Evolutionary conservation across 2,888 invertebrate genomes (phyloP).

Genomic region (Alentia gelatinosa): DNA sequence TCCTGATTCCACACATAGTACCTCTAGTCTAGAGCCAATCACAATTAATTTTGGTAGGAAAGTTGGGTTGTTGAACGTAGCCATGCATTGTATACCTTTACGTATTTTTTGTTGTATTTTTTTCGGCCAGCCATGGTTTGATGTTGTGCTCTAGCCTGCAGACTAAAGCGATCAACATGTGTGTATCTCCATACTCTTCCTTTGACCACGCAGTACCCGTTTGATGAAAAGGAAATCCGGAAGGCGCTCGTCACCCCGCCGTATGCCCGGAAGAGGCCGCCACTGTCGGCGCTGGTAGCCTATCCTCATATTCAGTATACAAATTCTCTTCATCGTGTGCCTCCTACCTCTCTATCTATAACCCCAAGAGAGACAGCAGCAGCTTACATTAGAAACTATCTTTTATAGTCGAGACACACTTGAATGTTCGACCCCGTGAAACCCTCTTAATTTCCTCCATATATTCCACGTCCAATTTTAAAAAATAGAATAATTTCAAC

Average conservation of each 20-base stretch:
- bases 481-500: too few relatives aligned
- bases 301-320: slow-evolving; percentile 39
- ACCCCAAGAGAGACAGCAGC: background rate
- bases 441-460: too few relatives aligned
- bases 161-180: slow-evolving; percentile 5
- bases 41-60: background rate
- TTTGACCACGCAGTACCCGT: slow-evolving; percentile 72
- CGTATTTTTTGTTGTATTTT: background rate
- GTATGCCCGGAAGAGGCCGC: slow-evolving; percentile 71
- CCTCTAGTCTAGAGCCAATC: background rate
- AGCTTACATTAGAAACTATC: background rate
- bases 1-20: background rate
- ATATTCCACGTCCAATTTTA: too few relatives aligned
- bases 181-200: slow-evolving; percentile 48
- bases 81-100: background rate
- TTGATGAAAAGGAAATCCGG: slow-evolving; percentile 76
- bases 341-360: background rate
- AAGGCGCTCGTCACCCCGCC: slow-evolving; percentile 76
- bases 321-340: background rate
- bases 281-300: slow-evolving; percentile 54
- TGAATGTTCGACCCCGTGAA: too few relatives aligned
- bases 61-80: slow-evolving; percentile 27
- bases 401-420: background rate
- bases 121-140: background rate
- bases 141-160: slow-evolving; percentile 38